Percentiles rank a stretch among this genome's conserved stretches.
Evolutionary conservation across 2,797 vertebrate species (phyloP).

Genomic region (Molothrus ater): DNA sequence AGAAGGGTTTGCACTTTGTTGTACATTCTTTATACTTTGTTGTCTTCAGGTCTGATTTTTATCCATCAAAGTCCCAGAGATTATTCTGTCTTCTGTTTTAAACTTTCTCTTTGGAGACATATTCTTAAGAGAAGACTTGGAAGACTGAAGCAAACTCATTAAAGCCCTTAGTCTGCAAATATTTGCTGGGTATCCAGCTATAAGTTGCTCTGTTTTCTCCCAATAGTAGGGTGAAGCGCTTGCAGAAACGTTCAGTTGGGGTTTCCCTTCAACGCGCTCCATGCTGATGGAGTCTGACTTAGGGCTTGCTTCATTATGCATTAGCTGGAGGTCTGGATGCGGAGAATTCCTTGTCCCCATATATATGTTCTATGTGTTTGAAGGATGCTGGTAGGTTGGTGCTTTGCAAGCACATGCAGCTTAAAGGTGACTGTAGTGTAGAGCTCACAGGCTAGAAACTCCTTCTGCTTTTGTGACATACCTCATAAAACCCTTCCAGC

Average conservation of each 20-base stretch:
- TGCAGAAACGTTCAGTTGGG: background rate
- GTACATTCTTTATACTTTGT: background rate
- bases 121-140: background rate
- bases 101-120: background rate
- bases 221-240: background rate
- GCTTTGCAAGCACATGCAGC: fast-evolving
- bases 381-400: background rate
- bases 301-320: background rate
- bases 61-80: background rate
- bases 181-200: background rate
- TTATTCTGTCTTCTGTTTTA: background rate
- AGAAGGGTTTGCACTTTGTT: background rate
- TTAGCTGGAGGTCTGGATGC: background rate
- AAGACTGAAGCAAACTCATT: background rate
- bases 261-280: background rate
- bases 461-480: background rate
- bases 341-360: background rate
- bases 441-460: background rate
- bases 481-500: background rate
- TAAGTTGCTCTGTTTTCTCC: background rate
- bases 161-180: background rate
- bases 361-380: background rate
- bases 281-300: background rate
- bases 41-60: background rate
- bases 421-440: fast-evolving